phyloP scores from a whole-genome alignment of 2,888 invertebrate genomes.

The Lissocephala sabroskyi region DNA sequence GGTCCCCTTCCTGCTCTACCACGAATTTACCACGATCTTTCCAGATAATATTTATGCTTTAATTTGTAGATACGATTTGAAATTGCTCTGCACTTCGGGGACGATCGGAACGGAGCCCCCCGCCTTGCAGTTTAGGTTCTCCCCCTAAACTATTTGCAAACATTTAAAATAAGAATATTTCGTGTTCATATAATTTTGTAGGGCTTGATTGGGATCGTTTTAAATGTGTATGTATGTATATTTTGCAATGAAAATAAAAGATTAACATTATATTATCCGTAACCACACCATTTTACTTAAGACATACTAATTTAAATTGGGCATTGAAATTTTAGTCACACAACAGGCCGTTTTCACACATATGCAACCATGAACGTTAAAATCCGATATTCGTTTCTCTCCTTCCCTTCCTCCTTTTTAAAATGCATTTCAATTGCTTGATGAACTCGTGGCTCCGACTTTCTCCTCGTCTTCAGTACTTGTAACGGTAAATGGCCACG shows the following conservation, averaged over 20 bases:
- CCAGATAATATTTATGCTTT: too few species aligned
- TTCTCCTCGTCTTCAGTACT: constrained; percentile 70
- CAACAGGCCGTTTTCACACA: constrained; percentile 21
- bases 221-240: too few species aligned
- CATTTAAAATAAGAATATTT: too few species aligned
- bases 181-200: too few species aligned
- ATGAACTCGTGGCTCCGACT: constrained; percentile 31
- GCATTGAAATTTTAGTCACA: constrained; percentile 23
- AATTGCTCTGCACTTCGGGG: too few species aligned
- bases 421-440: constrained; percentile 51
- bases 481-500: constrained; percentile 83
- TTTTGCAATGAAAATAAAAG: constrained; percentile 17
- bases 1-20: too few species aligned
- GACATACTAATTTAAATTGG: constrained; percentile 32
- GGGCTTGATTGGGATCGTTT: too few species aligned
- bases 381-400: constrained; percentile 45
- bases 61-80: too few species aligned
- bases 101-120: too few species aligned
- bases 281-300: constrained; percentile 39
- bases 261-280: constrained; percentile 35
- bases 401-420: constrained; percentile 23
- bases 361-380: constrained; percentile 36
- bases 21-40: too few species aligned
- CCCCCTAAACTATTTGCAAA: too few species aligned
- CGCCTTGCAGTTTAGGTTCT: too few species aligned